Base-by-base conservation (phyloP, 37 sponge, comb jelly and placozoan species). In the Ephydatia muelleri region DNA sequence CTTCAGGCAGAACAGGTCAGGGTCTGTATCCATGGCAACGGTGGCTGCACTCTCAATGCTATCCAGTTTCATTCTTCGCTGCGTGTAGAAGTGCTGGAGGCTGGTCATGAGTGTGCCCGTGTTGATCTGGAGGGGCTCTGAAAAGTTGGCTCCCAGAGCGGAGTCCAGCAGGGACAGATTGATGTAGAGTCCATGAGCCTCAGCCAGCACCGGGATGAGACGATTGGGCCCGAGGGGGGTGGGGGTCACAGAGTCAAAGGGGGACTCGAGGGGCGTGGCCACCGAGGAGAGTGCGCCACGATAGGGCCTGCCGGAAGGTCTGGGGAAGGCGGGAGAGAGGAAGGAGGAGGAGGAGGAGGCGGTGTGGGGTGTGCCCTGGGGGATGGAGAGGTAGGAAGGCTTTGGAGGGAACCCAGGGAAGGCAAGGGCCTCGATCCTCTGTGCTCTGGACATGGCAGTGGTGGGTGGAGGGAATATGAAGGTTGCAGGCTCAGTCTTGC, bases 121-220 rank as follows among this genome's bases (percentile, higher is more conserved):
- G 49, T 48, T 73, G 65, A 88, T 71, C 19, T 40, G n/a, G 30
- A 77, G 70, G 5, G 49, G 70, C 27, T 90, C 90, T 0, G 90
- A 85, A 2, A 85, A 49, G 37, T 75, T 85, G 13, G 85, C 67
- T 11, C 73, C 82, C 34, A 91, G 64, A 8, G 91, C 86, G n/a
- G 91, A 88, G 75, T 88, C 86, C 39, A 88, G 79, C 3, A 93
- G 77, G 32, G 86, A 65, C 14, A 93, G 65, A 38, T 72, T 93
- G 76, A 93, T 71, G 75, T 83, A 86, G 6, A 93, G 84, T 28
- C 83, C 90, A 68, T 93, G 83, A 5, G 87, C 90, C 78, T 93
- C 93, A 11, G 90, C 90, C 0, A 93, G 81, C 22, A 86, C 87
- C 9, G 93, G 90, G 38, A 87, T 73, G 2, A 93, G 87, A 11